Base-by-base conservation (phyloP, 2,113 vertebrate genomes). In the Pipra filicauda region DNA sequence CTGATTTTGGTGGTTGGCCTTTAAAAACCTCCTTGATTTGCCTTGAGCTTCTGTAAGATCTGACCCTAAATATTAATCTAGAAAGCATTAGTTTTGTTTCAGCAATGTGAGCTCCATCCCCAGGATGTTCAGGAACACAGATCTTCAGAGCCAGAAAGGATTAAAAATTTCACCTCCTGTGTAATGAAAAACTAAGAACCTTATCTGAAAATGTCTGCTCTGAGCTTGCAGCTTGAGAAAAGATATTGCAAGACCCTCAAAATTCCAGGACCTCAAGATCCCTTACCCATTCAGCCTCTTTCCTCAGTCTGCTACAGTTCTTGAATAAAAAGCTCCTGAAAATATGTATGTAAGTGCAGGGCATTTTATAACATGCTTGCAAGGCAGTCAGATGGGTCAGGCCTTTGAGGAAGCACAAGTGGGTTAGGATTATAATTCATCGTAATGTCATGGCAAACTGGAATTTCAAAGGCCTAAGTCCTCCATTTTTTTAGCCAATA, bases 401-500 rank as follows among this genome's bases (percentile, higher is more conserved):
- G 72, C 44, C 74, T 97, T 97, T 95, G 82, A 95, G 49, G 79
- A 86, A 89, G 57, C 43, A 49, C 85, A 66, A 97, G 92, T 85
- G 92, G 80, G 80, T 91, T 95, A 93, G 85, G 73, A 95, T 72
- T 91, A 91, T 96, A 97, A 96, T 79, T 96, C 95, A 96, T 49
- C 78, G 76, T 88, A 93, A 95, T 95, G 93, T 88, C 92, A 95
- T 73, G 86, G 52, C 71, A 96, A 96, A 70, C 85, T 88, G 69
- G 75, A 57, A 77, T 96, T 92, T 95, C 78, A 95, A 89, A 97
- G 33, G 61, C 70, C 2, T 67, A 89, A 89, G 43, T 82, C 95
- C 90, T 93, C 69, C 57, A 82, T 88, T 95, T 97, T 52, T 94
- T 86, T 57, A 88, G 69, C 76, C 77, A 96, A 95, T 97, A 97